These are phyloP conservation scores for Morpho achilles DNA, from an alignment of 2,888 invertebrate species.

Conservation along the genomic window DNA sequence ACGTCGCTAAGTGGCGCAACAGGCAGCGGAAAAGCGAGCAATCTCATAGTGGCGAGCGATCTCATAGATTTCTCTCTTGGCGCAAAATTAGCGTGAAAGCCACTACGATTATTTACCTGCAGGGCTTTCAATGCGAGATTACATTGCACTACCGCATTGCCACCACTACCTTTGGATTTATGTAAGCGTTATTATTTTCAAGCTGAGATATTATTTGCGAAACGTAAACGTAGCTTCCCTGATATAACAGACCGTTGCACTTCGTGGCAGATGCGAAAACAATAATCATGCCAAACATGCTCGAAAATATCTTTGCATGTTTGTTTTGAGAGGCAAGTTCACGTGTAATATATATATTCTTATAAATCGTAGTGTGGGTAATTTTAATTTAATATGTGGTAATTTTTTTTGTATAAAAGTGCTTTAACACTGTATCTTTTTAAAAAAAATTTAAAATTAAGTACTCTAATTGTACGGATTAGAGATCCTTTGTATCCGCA, in stretches of 20 bases:
- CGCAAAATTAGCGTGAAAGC: conserved; percentile 59
- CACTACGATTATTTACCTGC: conserved; percentile 62
- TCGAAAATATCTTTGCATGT: conserved; percentile 47
- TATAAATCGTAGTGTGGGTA: conserved; percentile 49
- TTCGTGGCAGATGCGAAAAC: conserved; percentile 56
- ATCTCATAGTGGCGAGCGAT: conserved; percentile 44
- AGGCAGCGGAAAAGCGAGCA: conserved; percentile 37
- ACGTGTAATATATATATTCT: conserved; percentile 55
- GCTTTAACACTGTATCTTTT: too few species aligned
- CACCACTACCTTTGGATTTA: conserved; percentile 59
- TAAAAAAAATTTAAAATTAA: too few species aligned
- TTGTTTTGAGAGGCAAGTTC: conserved; percentile 36
- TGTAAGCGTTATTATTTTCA: conserved; percentile 66
- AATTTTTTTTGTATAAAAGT: too few species aligned
- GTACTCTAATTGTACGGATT: too few species aligned
- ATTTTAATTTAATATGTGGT: too few species aligned
- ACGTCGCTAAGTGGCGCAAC: conserved; percentile 32
- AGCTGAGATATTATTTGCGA: conserved; percentile 60
- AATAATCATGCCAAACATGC: conserved; percentile 61
- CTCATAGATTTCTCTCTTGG: conserved; percentile 58
- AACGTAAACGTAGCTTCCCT: conserved; percentile 61
- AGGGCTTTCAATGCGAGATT: conserved; percentile 58
- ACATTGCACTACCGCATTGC: conserved; percentile 39
- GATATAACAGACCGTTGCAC: conserved; percentile 60
- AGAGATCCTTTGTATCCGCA: too few species aligned